A percentile compares a stretch with the other conserved stretches of the same genome.
Evolutionary conservation across 2,113 vertebrate genomes (phyloP).

Genomic region (Syngnathus scovelli): DNA sequence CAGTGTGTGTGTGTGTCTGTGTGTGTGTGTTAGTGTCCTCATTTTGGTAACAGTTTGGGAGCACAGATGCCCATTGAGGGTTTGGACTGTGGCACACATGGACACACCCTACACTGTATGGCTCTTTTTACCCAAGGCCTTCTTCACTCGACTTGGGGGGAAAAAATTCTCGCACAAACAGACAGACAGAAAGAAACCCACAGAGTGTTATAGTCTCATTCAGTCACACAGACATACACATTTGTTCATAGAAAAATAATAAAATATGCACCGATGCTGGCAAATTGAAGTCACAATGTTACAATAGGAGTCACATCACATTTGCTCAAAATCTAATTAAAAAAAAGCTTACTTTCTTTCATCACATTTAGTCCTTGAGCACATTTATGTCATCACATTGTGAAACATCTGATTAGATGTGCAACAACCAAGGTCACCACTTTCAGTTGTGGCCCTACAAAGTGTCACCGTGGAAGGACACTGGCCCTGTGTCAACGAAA

Average conservation of each 20-base stretch:
- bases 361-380: slow-evolving; percentile 8
- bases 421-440: background rate
- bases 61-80: slow-evolving; percentile 63
- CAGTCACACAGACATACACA: slow-evolving; percentile 5
- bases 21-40: slow-evolving; percentile 43
- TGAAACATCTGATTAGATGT: slow-evolving; percentile 20
- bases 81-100: slow-evolving; percentile 41
- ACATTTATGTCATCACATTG: slow-evolving; percentile 8
- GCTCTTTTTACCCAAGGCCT: slow-evolving; percentile 32
- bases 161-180: slow-evolving; percentile 8
- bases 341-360: background rate
- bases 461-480: background rate
- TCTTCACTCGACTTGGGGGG: slow-evolving; percentile 5
- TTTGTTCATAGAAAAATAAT: background rate
- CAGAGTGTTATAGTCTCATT: background rate
- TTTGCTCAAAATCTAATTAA: no score
- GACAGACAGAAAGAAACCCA: background rate
- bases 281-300: no score
- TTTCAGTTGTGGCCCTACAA: background rate
- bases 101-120: slow-evolving; percentile 54
- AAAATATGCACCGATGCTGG: no score
- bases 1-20: background rate
- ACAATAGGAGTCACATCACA: no score
- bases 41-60: slow-evolving; percentile 48
- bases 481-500: background rate